Conservation (phyloP, 2,888 invertebrate species). For the Barypeithes pellucidus region DNA sequence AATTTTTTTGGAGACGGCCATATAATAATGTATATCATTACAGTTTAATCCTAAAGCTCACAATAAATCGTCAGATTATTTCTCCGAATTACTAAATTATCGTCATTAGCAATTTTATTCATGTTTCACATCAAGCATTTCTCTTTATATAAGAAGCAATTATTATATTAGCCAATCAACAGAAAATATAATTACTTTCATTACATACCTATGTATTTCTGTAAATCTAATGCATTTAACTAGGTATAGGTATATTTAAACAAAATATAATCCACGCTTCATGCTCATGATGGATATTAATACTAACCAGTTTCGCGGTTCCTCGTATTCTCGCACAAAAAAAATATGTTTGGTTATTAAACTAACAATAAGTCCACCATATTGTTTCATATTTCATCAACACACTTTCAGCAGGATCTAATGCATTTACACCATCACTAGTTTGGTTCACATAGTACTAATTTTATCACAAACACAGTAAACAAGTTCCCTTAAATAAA, state of each 20-base stretch:
- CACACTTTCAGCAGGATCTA: neutral
- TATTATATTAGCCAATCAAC: too few species aligned
- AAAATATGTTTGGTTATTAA: neutral
- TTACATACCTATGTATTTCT: too few species aligned
- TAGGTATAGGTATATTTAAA: too few species aligned
- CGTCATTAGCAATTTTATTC: neutral
- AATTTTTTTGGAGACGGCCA: too few species aligned
- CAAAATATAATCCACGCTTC: too few species aligned
- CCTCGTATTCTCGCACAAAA: neutral
- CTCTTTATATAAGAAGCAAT: neutral
- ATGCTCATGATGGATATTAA: too few species aligned
- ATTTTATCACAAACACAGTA: neutral
- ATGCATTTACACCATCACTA: neutral
- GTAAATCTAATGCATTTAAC: too few species aligned
- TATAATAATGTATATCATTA: too few species aligned
- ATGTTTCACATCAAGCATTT: neutral
- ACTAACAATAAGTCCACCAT: slow-evolving; percentile 14
- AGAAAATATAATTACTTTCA: too few species aligned
- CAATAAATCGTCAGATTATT: neutral
- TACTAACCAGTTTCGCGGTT: neutral
- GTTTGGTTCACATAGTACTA: neutral
- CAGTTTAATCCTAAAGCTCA: neutral
- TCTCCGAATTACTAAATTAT: neutral
- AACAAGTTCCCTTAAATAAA: slow-evolving; percentile 1
- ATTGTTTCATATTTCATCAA: slow-evolving; percentile 14